A percentile compares a stretch with the other conserved stretches of the same genome.
Conservation (phyloP, 2,888 invertebrate genomes). For the Iselma pallidipennis region DNA sequence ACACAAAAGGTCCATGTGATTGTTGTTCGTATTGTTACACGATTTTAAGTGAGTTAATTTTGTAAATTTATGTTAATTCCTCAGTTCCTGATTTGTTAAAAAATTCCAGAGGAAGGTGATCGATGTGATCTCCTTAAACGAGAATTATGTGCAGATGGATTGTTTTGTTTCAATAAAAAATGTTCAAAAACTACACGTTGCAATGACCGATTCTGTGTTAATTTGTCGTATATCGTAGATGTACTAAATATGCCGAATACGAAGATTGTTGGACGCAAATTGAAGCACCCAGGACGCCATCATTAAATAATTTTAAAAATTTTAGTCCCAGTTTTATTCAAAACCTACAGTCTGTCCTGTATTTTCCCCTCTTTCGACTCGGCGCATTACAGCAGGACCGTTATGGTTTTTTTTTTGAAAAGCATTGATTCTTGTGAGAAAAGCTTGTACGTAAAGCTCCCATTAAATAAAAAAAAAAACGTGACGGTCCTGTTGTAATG, state of each 20-base stretch:
- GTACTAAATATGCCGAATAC: not conserved
- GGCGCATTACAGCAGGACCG: too few relatives aligned
- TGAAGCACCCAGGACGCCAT: not conserved
- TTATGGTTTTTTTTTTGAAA: too few relatives aligned
- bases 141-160: not conserved
- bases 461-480: too few relatives aligned
- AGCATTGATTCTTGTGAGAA: too few relatives aligned
- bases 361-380: too few relatives aligned
- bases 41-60: not conserved
- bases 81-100: not conserved
- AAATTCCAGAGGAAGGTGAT: not conserved
- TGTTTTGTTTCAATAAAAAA: not conserved
- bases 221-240: not conserved
- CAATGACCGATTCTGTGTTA: not conserved
- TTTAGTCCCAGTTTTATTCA: too few relatives aligned
- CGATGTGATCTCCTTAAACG: not conserved
- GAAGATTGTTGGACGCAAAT: not conserved
- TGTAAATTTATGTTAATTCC: too few relatives aligned
- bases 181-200: not conserved
- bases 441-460: too few relatives aligned
- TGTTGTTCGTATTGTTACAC: not conserved
- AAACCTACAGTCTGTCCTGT: too few relatives aligned
- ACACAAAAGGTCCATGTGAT: not conserved
- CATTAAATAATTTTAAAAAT: too few relatives aligned
- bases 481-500: too few relatives aligned